Evolutionary conservation across 30 jellyfish, hydroid and myxozoan genomes (phyloP), one percentile per base, ranked within the genome.

Genomic region (Aurelia sp.): DNA sequence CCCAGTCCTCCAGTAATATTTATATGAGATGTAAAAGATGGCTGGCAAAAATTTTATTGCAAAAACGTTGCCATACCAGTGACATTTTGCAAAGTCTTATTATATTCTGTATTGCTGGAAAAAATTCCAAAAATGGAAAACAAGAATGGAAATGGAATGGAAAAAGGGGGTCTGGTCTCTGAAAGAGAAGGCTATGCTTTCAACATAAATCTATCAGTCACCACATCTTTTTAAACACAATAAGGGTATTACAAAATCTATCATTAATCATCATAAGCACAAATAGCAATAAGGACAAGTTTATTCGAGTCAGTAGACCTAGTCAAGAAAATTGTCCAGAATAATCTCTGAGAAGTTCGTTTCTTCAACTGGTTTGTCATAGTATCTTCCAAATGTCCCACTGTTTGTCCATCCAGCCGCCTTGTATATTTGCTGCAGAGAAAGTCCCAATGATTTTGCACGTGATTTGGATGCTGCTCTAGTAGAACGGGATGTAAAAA

Each of bases 361-460:
- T 59, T 17, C 23, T 59, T 59, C 68, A 59, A 59, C 68, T 59
- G 68, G 33, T 59, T n/a, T 21, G 22, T 59, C 68, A 59, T 41
- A 41, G 70, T 11, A 72, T 48, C n/a, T 72, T 30, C 63, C 33
- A 17, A 72, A 72, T 18, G 70, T 72, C 11, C 63, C 23, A 35
- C 72, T 13, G 37, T 74, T 53, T 18, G 57, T 17, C 86, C 86
- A 74, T 9, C 58, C 86, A 13, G 86, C 86, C 4, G 86, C 76
- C 31, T 27, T 66, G 57, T 20, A 21, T n/a, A 66, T 66, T 16
- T 22, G 41, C 31, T 20, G 47, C 21, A 66, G 76, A 3, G 76
- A 66, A 21, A 66, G 76, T 22, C 76, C 76, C 8, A 66, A 15
- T 20, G 52, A 15, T 1, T 15, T 13, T 20, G 57, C 76, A 13